phyloP scores from a whole-genome alignment of 1,140 invertebrate species.

The Diachasma alloeum region DNA sequence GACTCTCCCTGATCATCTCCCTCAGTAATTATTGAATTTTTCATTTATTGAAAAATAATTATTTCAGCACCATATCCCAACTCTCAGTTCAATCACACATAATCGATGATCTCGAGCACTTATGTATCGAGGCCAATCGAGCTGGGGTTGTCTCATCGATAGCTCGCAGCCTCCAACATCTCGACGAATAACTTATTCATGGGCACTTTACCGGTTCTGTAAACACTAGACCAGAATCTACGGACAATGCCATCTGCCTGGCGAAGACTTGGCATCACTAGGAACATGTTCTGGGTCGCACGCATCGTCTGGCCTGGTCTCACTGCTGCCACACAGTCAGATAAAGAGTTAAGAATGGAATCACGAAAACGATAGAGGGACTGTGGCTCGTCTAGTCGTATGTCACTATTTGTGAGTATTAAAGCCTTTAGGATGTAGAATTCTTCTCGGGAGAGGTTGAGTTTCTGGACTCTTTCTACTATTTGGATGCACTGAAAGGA shows the following conservation, averaged over 20 bases:
- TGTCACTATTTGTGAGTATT: constrained; percentile 91
- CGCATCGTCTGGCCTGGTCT: constrained; percentile 75
- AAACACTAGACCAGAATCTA: constrained; percentile 89
- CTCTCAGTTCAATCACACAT: neutral
- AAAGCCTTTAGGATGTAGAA: constrained; percentile 93
- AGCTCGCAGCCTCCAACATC: constrained; percentile 84
- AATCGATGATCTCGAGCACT: neutral
- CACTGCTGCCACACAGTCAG: constrained; percentile 84
- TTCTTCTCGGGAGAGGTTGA: constrained; percentile 87
- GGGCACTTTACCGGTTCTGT: constrained; percentile 85
- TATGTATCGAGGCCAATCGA: constrained; percentile 15
- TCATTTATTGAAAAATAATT: neutral
- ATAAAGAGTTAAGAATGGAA: constrained; percentile 82
- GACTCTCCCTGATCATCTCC: neutral
- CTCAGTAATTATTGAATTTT: neutral
- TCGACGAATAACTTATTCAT: constrained; percentile 98
- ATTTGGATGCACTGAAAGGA: constrained; percentile 80
- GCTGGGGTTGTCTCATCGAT: constrained; percentile 48
- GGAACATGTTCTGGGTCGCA: constrained; percentile 84
- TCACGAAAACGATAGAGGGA: constrained; percentile 88
- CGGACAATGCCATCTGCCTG: constrained; percentile 89
- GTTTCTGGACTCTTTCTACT: constrained; percentile 83
- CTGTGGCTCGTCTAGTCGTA: constrained; percentile 84
- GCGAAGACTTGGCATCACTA: constrained; percentile 87
- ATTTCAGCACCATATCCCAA: neutral